A percentile compares a stretch with the other conserved stretches of the same genome.
These are phyloP conservation scores for Deilephila elpenor DNA, from an alignment of 2,888 invertebrate genomes.

Conservation along the genomic window DNA sequence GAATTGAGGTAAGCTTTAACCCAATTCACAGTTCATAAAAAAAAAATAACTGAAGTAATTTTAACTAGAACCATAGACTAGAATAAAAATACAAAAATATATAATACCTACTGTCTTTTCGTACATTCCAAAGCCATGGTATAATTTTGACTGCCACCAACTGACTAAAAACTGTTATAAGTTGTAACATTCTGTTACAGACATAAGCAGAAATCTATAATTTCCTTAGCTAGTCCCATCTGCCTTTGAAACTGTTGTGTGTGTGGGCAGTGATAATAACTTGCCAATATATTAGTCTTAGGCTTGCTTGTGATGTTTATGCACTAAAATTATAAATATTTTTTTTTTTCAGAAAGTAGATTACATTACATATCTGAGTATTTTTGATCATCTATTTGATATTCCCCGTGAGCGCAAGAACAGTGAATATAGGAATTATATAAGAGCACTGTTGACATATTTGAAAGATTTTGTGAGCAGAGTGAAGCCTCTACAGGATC, in stretches of 20 bases:
- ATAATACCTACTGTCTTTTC: too few relatives aligned
- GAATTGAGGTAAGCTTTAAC: constrained; percentile 89
- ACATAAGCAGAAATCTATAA: too few relatives aligned
- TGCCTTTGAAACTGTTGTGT: too few relatives aligned
- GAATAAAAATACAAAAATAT: too few relatives aligned
- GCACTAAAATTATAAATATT: not conserved
- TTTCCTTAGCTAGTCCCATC: not conserved
- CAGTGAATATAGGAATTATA: constrained; percentile 93
- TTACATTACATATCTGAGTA: constrained; percentile 96
- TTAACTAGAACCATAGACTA: not conserved
- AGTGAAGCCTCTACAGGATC: constrained; percentile 93
- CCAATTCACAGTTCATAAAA: not conserved
- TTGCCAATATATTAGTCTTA: too few relatives aligned
- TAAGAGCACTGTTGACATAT: constrained; percentile 93
- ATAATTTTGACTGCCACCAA: too few relatives aligned
- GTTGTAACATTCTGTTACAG: too few relatives aligned
- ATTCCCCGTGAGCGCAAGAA: constrained; percentile 96
- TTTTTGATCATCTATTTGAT: constrained; percentile 98
- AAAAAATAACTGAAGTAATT: not conserved
- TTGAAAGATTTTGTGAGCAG: constrained; percentile 92
- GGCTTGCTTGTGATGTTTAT: not conserved
- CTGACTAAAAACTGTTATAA: too few relatives aligned
- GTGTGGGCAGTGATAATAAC: too few relatives aligned
- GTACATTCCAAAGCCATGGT: too few relatives aligned
- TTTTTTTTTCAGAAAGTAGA: constrained; percentile 90